Percentiles rank a stretch among this genome's conserved stretches.
phyloP scores from a whole-genome alignment of 2,888 invertebrate genomes.

The Cylindroiulus punctatus region DNA sequence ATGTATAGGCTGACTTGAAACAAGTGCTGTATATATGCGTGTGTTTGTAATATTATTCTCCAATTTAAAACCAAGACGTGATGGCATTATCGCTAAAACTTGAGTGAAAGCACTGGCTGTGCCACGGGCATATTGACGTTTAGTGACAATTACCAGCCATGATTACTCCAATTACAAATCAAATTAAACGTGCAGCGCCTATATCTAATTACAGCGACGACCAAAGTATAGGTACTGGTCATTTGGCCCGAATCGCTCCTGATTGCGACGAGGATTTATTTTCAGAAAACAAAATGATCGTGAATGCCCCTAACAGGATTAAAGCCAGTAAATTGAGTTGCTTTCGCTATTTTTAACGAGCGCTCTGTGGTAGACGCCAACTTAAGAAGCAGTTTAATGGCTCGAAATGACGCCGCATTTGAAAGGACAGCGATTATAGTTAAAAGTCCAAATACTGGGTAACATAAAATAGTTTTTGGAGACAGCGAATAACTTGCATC shows the following conservation, averaged over 20 bases:
- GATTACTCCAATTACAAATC: slow-evolving; percentile 38
- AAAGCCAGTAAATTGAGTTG: not conserved
- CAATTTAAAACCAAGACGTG: slow-evolving; percentile 33
- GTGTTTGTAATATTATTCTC: not conserved
- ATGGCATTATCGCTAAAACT: slow-evolving; percentile 14
- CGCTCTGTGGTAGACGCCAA: not conserved
- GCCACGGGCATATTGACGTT: not conserved
- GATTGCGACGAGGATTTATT: slow-evolving; percentile 25
- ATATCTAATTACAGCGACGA: not conserved
- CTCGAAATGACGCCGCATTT: not conserved
- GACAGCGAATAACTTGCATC: too few species aligned
- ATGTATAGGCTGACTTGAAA: not conserved
- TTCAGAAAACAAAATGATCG: not conserved
- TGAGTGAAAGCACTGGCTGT: not conserved
- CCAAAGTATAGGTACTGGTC: slow-evolving; percentile 18
- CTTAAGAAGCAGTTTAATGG: not conserved
- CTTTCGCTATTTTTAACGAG: not conserved
- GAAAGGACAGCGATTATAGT: not conserved
- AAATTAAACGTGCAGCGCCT: slow-evolving; percentile 22
- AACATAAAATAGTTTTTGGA: too few species aligned
- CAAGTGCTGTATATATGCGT: not conserved
- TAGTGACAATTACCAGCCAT: slow-evolving; percentile 34
- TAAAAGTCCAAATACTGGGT: not conserved
- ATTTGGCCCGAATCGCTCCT: slow-evolving; percentile 12
- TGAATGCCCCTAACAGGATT: not conserved